A percentile compares a stretch with the other conserved stretches of the same genome.
These are phyloP conservation scores for Microplitis demolitor DNA, from an alignment of 1,140 invertebrate species.

Conservation along the genomic window DNA sequence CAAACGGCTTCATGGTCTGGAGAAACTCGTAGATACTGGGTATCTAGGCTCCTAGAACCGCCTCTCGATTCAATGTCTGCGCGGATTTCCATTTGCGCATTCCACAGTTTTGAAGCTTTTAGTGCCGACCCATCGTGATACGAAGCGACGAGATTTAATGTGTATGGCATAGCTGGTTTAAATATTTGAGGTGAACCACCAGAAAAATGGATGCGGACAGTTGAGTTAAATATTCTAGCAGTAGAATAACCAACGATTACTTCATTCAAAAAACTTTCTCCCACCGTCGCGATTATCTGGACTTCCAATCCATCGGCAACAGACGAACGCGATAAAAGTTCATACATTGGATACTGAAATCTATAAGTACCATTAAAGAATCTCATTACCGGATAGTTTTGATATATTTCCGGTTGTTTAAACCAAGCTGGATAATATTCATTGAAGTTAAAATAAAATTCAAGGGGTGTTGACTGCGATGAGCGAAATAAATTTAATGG, in stretches of 20 bases:
- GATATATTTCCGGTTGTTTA: conserved; percentile 62
- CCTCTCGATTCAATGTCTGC: conserved; percentile 63
- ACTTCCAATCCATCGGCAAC: conserved; percentile 81
- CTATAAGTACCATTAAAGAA: conserved; percentile 86
- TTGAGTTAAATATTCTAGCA: conserved; percentile 86
- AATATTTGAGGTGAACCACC: conserved; percentile 91
- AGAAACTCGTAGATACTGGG: conserved; percentile 64
- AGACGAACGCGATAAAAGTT: conserved; percentile 72
- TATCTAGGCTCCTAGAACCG: conserved; percentile 64
- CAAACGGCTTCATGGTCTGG: conserved; percentile 70
- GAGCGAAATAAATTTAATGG: conserved; percentile 63
- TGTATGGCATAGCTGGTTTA: conserved; percentile 90
- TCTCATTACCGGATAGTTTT: conserved; percentile 69
- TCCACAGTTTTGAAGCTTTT: conserved; percentile 61
- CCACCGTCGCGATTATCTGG: conserved; percentile 84
- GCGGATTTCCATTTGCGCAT: conserved; percentile 67
- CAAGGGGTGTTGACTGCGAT: conserved; percentile 52
- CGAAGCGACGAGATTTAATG: conserved; percentile 71
- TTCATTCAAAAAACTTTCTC: conserved; percentile 87
- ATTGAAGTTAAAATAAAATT: conserved; percentile 77
- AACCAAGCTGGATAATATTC: conserved; percentile 82
- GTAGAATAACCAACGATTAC: conserved; percentile 85
- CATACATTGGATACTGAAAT: conserved; percentile 83
- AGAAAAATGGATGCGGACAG: conserved; percentile 79
- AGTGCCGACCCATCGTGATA: conserved; percentile 79